Percentiles rank a stretch among this genome's conserved stretches.
Evolutionary conservation across 2,888 invertebrate genomes (phyloP).

Genomic region (Nemoura dubitans): DNA sequence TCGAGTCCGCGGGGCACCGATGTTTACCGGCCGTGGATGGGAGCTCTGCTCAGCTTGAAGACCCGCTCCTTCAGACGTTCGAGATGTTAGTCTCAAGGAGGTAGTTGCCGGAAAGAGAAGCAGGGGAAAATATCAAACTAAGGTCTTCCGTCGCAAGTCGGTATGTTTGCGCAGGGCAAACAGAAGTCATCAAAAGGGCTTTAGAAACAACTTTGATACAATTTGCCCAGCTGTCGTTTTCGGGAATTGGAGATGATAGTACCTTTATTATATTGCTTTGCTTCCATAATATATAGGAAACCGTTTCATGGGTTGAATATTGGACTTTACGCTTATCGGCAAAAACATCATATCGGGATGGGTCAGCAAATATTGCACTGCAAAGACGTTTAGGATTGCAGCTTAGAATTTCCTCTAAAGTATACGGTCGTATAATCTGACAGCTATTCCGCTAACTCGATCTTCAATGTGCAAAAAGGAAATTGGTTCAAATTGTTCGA

Average conservation of each 20-base stretch:
- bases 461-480: neutral
- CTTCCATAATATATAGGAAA: neutral
- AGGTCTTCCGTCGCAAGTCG: neutral
- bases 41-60: neutral
- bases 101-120: neutral
- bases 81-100: neutral
- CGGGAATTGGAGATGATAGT: neutral
- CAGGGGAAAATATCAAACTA: neutral
- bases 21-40: neutral
- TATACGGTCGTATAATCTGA: too few relatives aligned
- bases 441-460: too few relatives aligned
- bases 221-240: neutral
- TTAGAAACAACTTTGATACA: neutral
- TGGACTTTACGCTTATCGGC: neutral
- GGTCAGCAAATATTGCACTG: neutral
- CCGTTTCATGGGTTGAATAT: neutral
- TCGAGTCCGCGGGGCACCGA: neutral
- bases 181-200: constrained; percentile 5
- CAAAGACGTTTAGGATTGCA: neutral
- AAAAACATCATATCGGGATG: neutral
- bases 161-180: neutral
- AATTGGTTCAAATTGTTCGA: neutral
- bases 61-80: neutral
- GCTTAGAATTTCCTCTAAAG: neutral
- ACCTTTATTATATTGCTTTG: neutral